These are phyloP conservation scores for Pterocles orientalis DNA, from an alignment of 2,113 vertebrate genomes.

Conservation along the genomic window DNA sequence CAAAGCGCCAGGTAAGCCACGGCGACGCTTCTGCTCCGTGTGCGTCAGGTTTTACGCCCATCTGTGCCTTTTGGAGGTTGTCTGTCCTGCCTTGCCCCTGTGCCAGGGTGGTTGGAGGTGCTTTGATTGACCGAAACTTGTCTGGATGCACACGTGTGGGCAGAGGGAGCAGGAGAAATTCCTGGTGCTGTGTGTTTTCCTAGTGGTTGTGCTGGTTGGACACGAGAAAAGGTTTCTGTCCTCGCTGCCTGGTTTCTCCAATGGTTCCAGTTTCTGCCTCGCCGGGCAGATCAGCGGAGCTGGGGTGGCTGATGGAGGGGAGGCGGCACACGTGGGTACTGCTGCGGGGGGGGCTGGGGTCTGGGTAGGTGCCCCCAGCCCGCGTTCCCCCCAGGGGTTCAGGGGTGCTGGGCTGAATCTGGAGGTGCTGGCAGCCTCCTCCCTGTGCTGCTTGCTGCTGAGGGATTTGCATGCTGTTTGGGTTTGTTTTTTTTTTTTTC, in stretches of 20 bases:
- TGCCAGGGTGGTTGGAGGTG: background rate
- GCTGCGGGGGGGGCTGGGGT: too few relatives aligned
- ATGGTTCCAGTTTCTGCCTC: background rate
- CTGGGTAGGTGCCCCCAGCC: background rate
- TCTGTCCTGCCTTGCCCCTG: fast-evolving
- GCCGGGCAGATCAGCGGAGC: background rate
- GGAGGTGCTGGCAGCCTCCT: background rate
- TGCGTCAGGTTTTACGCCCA: fast-evolving
- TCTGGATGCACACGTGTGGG: background rate
- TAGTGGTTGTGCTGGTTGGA: background rate
- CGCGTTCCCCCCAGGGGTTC: background rate
- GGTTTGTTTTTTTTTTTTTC: background rate
- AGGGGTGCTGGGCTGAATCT: background rate
- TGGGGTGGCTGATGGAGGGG: background rate
- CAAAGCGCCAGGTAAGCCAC: conserved; percentile 89
- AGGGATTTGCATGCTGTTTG: background rate
- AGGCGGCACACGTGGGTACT: background rate
- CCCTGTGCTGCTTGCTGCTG: too few relatives aligned
- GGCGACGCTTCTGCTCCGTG: fast-evolving
- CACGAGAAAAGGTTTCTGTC: background rate
- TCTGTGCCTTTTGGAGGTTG: background rate
- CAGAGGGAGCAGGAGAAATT: background rate
- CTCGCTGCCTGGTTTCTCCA: background rate
- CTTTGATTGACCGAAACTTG: background rate
- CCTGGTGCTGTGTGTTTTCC: fast-evolving